phyloP scores from a whole-genome alignment of 2,797 vertebrate genomes.

The Gorsachius magnificus region DNA sequence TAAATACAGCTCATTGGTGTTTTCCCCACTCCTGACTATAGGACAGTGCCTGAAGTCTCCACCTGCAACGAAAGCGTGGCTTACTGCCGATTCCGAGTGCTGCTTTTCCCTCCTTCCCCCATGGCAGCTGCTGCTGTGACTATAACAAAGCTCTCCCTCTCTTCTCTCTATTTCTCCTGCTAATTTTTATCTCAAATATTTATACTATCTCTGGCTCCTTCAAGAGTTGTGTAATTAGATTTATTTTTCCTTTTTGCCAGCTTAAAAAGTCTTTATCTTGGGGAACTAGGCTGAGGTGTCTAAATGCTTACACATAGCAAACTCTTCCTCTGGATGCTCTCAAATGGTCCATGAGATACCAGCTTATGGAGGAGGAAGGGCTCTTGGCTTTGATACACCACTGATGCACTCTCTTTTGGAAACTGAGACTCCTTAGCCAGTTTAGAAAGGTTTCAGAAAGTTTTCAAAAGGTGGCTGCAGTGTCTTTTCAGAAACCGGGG shows the following conservation, averaged over 20 bases:
- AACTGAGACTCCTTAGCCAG: neutral
- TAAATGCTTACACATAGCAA: neutral
- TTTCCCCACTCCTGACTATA: neutral
- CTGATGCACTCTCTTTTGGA: neutral
- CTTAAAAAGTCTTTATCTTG: neutral
- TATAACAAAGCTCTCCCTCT: neutral
- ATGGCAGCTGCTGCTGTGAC: neutral
- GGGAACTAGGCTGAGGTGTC: neutral
- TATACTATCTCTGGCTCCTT: neutral
- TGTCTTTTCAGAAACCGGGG: neutral
- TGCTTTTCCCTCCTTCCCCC: neutral
- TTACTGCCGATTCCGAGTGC: neutral
- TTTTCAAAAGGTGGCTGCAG: neutral
- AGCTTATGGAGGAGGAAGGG: neutral
- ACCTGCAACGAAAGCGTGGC: neutral
- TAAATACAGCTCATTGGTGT: neutral
- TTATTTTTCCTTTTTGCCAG: neutral
- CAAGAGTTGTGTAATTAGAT: neutral
- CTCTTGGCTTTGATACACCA: neutral
- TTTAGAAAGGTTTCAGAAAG: neutral
- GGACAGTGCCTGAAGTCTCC: neutral
- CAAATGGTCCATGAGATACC: neutral
- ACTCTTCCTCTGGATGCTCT: neutral
- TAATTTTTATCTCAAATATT: neutral
- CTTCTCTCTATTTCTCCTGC: neutral